Base-by-base conservation (phyloP, 1,140 invertebrate genomes). In the Drosophila nigrodunni region DNA sequence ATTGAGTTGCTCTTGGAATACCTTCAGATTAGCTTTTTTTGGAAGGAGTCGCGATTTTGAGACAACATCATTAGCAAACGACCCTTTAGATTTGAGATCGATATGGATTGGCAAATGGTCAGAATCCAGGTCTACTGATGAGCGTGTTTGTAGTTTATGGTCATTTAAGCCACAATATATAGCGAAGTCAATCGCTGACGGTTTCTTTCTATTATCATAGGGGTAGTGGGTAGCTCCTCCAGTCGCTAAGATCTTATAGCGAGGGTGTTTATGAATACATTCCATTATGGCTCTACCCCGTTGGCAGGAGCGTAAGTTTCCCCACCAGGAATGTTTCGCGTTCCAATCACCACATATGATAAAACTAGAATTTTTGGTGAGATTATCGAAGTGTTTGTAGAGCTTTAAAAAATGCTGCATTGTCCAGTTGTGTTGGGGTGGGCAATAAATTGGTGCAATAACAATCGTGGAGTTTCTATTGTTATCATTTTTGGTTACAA, bases 331-430 rank as follows among this genome's bases (percentile, higher is more conserved):
- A 13, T 69, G 67, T 4, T 61, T 60, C 2, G 67, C 67, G 5
- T 69, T 69, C 67, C 67, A 69, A 9, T 69, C 67, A 0, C 67
- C 67, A 9, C 57, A 60, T 0, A 70, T 2, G 0, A 70, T 10
- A 4, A 70, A 46, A 0, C 11, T 43, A 0, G 47, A 8, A 0
- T 10, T 37, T 11, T 61, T 15, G 10, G 8, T 3, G 0, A 52
- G 6, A 1, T 7, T 35, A 1, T 39, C 39, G 0, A 70, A 13
- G 4, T 70, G 15, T 1, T 15, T 11, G 6, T 44, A 54, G 0
- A 70, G 57, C 11, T 9, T 41, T 1, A 0, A 2, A 1, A 69
- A 69, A 1, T 69, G 55, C 4, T 18, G 0, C 2, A 11, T 18
- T 1, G 35, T 9, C 66, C 66, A 68, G 0, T n/a, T 11, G 8